Conservation (phyloP, 2,113 vertebrate genomes). For the Urocolius indicus region DNA sequence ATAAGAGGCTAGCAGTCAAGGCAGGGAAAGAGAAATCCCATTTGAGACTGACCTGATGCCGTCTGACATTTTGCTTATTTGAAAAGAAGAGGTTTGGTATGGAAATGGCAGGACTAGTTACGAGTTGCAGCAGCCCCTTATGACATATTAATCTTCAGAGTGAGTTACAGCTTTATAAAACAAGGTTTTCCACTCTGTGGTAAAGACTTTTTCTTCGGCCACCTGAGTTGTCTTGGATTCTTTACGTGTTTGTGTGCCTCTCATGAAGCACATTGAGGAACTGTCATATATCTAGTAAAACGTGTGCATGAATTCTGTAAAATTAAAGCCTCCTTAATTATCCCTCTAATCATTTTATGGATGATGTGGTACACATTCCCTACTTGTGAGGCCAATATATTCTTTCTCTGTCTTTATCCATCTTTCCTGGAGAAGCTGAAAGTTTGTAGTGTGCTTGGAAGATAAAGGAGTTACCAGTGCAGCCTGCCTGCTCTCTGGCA, state of each 20-base stretch:
- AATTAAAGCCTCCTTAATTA: background rate
- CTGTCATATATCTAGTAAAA: background rate
- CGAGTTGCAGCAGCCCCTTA: background rate
- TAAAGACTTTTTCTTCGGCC: background rate
- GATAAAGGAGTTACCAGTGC: background rate
- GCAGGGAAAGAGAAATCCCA: conserved; percentile 47
- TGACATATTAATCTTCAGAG: background rate
- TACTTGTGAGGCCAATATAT: background rate
- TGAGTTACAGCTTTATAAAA: background rate
- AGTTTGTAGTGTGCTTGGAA: background rate
- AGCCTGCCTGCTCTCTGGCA: background rate
- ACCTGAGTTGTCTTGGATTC: background rate
- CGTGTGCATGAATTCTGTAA: background rate
- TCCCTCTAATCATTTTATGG: background rate
- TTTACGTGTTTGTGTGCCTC: background rate
- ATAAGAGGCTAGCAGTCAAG: conserved; percentile 63
- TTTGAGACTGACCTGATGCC: conserved; percentile 56
- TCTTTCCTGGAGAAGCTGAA: background rate
- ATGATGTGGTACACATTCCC: background rate
- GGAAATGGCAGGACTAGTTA: background rate
- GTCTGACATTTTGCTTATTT: conserved; percentile 42
- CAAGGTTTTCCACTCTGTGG: background rate
- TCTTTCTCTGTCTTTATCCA: background rate
- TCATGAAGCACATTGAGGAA: background rate
- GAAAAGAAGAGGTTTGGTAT: background rate